Evolutionary conservation across 2,888 invertebrate species (phyloP), one percentile per base, ranked within the genome.

Genomic region (Smittia sp.): DNA sequence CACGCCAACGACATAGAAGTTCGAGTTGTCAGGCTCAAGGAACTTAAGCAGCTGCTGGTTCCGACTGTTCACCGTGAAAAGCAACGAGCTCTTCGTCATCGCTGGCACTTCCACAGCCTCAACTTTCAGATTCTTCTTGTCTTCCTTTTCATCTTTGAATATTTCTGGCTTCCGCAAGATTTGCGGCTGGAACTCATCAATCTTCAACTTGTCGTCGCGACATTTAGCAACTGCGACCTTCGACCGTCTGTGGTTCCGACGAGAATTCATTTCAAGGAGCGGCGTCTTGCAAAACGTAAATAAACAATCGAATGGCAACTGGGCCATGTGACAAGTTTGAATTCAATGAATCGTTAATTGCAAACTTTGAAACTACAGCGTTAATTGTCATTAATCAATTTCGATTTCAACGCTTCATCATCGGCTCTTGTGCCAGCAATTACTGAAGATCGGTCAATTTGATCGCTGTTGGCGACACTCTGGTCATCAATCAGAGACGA

Each of bases 1-100:
- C 38, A 90, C 82, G 6, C 96, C 96, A 62, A 98, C 88, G 15
- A 97, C 96, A 39, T 94, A 83, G 81, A 94, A 98, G 78, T 96
- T 46, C 4, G 46, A 46, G 15, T 46, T 46, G 9, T 46, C 46
- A 15, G 46, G 3, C 6, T 46, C 46, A n/a, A 46, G 6, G 46
- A 46, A 46, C 7, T 13, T 7, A n/a, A n/a, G 15, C n/a, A 46
- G 4, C n/a, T 11, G 4, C n/a, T 3, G 4, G 46, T 46, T n/a
- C 13, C 3, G 13, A 13, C 4, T 11, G 11, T 3, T 15, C 46
- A 11, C n/a, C 9, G 9, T 46, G 46, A 46, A 11, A 15, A 46
- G 13, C 15, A 3, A 6, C 3, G n/a, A 2, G 11, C 46, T 46
- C 9, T 13, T 15, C n/a, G 13, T 46, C 46, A 46, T 46, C n/a